Conservation (phyloP, 2,113 vertebrate genomes). For the Glaucidium brasilianum region DNA sequence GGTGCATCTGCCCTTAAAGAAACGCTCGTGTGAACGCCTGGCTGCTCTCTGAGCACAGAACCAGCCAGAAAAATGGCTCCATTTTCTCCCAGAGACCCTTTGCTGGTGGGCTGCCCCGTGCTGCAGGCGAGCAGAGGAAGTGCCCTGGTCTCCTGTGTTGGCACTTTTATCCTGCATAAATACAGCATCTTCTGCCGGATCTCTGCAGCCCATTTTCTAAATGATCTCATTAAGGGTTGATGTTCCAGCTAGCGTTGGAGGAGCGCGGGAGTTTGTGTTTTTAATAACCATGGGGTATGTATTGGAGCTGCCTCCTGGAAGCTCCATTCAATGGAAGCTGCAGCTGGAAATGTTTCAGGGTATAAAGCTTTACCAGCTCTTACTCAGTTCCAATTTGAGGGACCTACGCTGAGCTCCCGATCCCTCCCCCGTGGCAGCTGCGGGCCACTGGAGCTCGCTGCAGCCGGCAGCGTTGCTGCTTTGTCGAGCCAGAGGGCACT, state of each 20-base stretch:
- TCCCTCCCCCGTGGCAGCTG: background rate
- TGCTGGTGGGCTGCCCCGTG: background rate
- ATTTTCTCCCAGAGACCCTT: background rate
- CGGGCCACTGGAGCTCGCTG: background rate
- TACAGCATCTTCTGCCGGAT: background rate
- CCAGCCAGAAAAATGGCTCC: background rate
- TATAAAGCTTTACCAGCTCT: conserved; percentile 2
- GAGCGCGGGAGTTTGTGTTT: background rate
- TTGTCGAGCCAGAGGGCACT: background rate
- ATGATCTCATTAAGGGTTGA: conserved; percentile 27
- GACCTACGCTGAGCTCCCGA: background rate
- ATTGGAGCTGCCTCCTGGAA: conserved; percentile 47
- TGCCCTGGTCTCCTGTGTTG: background rate
- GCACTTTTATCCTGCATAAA: conserved; percentile 1
- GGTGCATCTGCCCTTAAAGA: background rate
- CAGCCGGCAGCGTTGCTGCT: background rate
- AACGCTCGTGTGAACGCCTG: background rate
- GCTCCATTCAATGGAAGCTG: conserved; percentile 31
- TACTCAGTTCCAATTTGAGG: background rate
- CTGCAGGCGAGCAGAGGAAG: background rate
- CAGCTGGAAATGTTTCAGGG: conserved; percentile 55
- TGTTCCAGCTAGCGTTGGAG: background rate
- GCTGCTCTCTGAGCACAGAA: background rate
- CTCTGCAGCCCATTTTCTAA: conserved; percentile 36
- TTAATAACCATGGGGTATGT: background rate